Percentiles rank a stretch among this genome's conserved stretches.
Evolutionary conservation across 2,113 vertebrate genomes (phyloP).

Genomic region (Sinocyclocheilus grahami): DNA sequence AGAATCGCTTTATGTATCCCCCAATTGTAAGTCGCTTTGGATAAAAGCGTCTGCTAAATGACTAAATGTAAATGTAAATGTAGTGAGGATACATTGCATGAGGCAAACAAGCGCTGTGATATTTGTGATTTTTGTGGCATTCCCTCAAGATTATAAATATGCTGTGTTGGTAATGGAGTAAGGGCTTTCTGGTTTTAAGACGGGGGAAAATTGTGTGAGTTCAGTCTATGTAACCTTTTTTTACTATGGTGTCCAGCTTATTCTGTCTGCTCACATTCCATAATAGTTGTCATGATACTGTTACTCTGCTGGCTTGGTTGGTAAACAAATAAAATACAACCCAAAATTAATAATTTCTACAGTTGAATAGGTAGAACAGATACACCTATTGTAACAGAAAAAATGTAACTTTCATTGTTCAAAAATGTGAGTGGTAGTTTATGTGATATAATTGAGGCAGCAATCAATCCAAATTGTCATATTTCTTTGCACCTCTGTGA

Average conservation of each 20-base stretch:
- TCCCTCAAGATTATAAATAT: no score
- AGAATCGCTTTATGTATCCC: no score
- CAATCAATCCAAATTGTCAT: background rate
- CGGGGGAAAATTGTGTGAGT: background rate
- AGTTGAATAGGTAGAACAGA: background rate
- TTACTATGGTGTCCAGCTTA: background rate
- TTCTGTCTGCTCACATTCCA: background rate
- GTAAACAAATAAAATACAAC: background rate
- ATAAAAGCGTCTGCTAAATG: no score
- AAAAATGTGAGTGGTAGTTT: background rate
- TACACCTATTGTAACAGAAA: background rate
- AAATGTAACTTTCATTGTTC: background rate
- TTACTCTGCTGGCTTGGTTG: background rate
- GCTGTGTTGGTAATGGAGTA: background rate
- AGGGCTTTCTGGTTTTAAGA: background rate
- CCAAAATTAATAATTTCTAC: background rate
- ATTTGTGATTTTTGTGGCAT: constrained; percentile 3
- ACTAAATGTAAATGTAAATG: no score
- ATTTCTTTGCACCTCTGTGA: background rate
- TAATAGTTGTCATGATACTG: background rate
- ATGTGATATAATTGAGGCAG: background rate
- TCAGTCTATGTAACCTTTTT: constrained; percentile 10
- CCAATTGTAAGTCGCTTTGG: no score
- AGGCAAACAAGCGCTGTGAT: constrained; percentile 11
- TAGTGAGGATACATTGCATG: constrained; percentile 21